Conservation (phyloP, 2,113 vertebrate genomes). For the Machaerirhynchus nigripectus region DNA sequence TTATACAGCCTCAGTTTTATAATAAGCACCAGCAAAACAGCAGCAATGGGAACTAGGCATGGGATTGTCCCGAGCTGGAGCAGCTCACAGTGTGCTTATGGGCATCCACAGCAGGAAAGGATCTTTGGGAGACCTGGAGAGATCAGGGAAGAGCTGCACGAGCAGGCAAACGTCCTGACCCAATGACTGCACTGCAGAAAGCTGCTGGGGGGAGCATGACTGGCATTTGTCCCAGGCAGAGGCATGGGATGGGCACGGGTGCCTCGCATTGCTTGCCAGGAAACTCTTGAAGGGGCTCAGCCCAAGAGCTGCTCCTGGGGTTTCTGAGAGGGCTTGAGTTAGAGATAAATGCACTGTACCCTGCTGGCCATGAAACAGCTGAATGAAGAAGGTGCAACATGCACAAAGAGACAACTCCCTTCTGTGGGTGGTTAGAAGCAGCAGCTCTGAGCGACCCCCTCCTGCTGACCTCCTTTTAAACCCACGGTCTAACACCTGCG, state of each 20-base stretch:
- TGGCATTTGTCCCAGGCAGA: neutral
- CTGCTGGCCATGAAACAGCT: neutral
- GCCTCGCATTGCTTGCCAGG: rapidly evolving
- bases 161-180: neutral
- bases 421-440: neutral
- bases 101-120: neutral
- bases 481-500: neutral
- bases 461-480: neutral
- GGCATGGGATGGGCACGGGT: neutral
- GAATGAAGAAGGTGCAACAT: neutral
- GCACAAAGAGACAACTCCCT: neutral
- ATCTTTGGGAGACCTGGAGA: neutral
- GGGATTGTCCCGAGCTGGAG: neutral
- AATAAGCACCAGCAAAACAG: neutral
- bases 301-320: neutral
- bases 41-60: neutral
- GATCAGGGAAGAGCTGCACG: neutral
- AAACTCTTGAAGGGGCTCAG: neutral
- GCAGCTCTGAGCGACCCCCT: neutral
- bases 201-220: neutral
- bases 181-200: rapidly evolving
- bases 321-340: neutral
- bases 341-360: neutral
- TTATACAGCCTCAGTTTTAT: neutral
- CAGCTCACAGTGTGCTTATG: rapidly evolving